These are phyloP conservation scores for Ethmia dodecea DNA, from an alignment of 2,888 invertebrate species.

Conservation along the genomic window DNA sequence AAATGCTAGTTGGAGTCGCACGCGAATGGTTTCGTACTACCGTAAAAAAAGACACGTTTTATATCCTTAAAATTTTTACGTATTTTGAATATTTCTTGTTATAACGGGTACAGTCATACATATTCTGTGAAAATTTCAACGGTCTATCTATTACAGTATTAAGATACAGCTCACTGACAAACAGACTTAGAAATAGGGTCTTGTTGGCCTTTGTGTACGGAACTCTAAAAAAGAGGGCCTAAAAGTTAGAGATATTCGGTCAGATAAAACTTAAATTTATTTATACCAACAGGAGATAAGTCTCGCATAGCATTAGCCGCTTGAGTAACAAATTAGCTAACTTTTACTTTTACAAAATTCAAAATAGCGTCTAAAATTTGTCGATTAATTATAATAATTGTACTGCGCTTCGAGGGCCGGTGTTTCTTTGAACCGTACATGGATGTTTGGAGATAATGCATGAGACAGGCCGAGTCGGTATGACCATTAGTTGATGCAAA, in stretches of 20 bases:
- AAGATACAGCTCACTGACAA: too few species aligned
- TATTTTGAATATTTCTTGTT: not conserved
- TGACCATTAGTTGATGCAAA: constrained; percentile 6
- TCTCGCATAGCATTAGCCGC: not conserved
- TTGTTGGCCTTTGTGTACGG: too few species aligned
- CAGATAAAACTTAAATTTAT: constrained; percentile 1
- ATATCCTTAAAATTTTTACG: not conserved
- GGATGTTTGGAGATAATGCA: constrained; percentile 2
- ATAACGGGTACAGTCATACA: too few species aligned
- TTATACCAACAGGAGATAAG: not conserved
- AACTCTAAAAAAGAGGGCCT: too few species aligned
- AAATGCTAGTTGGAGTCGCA: too few species aligned
- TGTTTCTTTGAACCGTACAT: constrained; percentile 2
- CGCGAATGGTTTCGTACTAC: too few species aligned
- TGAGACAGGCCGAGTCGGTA: not conserved
- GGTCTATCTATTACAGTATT: too few species aligned
- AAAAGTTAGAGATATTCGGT: too few species aligned
- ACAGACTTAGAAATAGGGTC: too few species aligned
- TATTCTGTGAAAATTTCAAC: too few species aligned
- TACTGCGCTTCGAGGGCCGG: not conserved
- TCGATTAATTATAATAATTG: constrained; percentile 2
- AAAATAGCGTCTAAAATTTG: constrained; percentile 1
- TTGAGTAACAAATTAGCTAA: constrained; percentile 1
- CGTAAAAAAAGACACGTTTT: too few species aligned
- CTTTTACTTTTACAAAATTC: constrained; percentile 2